Base-by-base conservation (phyloP, 2,797 vertebrate genomes). In the Tauraco hartlaubi region DNA sequence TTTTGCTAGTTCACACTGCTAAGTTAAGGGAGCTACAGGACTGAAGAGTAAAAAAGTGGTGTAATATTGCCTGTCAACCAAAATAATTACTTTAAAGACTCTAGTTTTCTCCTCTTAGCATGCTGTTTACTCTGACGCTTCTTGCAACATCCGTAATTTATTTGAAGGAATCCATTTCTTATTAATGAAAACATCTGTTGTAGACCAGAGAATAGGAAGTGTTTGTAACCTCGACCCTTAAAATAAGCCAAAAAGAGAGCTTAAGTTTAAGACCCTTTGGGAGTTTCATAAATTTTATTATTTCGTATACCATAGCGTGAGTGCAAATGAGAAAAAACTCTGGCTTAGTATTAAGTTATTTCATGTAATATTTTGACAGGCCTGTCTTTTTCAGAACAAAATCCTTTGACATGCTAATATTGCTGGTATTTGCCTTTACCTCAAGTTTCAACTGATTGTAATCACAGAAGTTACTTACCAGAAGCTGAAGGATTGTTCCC, bases 61-160 rank as follows among this genome's bases (percentile, higher is more conserved):
- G 15, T 90, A 88, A 29, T 94, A 89, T 67, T 64, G 68, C 58
- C 19, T 62, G 14, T 81, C 54, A 77, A 63, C 51, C 11, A 80
- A 68, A 96, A 94, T 85, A 88, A 93, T 96, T 94, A 78, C 62
- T 68, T n/a, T 17, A 84, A 87, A 81, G 61, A 44, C 39, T 72
- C 25, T 84, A 15, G 64, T 90, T 88, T 86, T 86, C 63, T 95
- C 9, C 12, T 33, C n/a, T 90, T 91, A 48, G 25, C 14, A 31
- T 55, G 35, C 19, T 78, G 41, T 26, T 92, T 82, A 71, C 29
- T 84, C 51, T 66, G 33, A 73, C 0, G 5, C 18, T 46, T 92
- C 31, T 89, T 87, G n/a, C 54, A 59, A 33, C 41, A 83, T 86
- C 55, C 9, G 4, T 90, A 51, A 51, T 43, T 23, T 80, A 83